These are phyloP conservation scores for Haliaeetus leucogaster DNA, from an alignment of 2,113 vertebrate species.

Conservation along the genomic window DNA sequence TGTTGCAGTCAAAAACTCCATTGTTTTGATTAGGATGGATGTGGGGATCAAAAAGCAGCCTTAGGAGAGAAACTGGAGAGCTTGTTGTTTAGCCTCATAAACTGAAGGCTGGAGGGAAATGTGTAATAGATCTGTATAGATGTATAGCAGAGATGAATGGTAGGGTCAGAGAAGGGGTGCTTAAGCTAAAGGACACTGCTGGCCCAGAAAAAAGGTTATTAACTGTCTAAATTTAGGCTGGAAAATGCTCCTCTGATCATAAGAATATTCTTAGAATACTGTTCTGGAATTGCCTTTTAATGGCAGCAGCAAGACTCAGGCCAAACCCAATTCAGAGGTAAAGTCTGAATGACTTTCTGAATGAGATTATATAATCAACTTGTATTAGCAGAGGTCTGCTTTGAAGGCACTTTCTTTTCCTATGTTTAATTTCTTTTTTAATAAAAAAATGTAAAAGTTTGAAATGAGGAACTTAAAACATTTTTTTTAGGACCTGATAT, in stretches of 20 bases:
- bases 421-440: not conserved
- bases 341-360: not conserved
- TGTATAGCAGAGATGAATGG: not conserved
- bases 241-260: not conserved
- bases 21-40: not conserved
- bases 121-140: not conserved
- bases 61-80: not conserved
- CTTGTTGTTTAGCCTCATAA: not conserved
- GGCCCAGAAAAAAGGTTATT: not conserved
- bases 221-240: not conserved
- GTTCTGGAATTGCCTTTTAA: not conserved
- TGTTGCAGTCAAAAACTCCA: not conserved
- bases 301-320: not conserved
- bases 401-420: not conserved
- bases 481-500: not conserved
- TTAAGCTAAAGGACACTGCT: not conserved
- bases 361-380: not conserved
- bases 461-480: not conserved
- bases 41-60: not conserved
- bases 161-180: not conserved
- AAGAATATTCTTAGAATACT: not conserved
- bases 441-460: not conserved
- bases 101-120: not conserved
- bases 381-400: not conserved
- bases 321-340: not conserved